These are phyloP conservation scores for Podotricha telesiphe DNA, from an alignment of 2,888 invertebrate genomes.

Conservation along the genomic window DNA sequence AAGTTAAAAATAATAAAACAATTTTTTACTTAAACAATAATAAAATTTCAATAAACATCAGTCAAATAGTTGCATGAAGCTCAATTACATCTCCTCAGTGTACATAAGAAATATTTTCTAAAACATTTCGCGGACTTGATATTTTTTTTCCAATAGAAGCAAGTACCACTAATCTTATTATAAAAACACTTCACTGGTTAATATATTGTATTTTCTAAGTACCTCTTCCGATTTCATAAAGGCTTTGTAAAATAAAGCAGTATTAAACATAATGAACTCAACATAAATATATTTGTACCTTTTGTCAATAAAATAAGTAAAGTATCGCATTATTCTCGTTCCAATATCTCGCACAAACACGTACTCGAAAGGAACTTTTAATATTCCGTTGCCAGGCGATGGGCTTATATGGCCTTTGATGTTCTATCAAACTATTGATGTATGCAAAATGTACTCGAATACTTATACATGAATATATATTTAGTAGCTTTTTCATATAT, in stretches of 20 bases:
- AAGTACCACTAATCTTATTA: neutral
- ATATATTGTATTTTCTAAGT: neutral
- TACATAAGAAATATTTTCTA: neutral
- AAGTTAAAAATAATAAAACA: too few species aligned
- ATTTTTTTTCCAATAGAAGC: neutral
- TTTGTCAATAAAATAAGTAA: slow-evolving; percentile 27
- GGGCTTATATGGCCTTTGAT: slow-evolving; percentile 34
- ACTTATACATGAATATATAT: slow-evolving; percentile 3
- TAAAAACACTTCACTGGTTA: neutral
- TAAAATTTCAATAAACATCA: too few species aligned
- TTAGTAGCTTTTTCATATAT: neutral
- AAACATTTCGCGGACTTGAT: neutral
- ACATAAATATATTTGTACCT: slow-evolving; percentile 25
- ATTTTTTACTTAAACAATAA: too few species aligned
- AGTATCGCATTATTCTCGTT: slow-evolving; percentile 28
- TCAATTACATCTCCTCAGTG: neutral
- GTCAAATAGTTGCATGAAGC: too few species aligned
- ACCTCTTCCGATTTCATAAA: slow-evolving; percentile 17
- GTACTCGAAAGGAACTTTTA: slow-evolving; percentile 44
- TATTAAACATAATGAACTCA: slow-evolving; percentile 14
- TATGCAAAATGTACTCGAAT: slow-evolving; percentile 7
- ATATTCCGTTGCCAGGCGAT: slow-evolving; percentile 37
- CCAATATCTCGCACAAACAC: slow-evolving; percentile 19
- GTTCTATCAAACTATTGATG: slow-evolving; percentile 27
- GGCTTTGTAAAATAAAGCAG: slow-evolving; percentile 17